Evolutionary conservation across 1,140 invertebrate species (phyloP).

Genomic region (Drosophila truncata): DNA sequence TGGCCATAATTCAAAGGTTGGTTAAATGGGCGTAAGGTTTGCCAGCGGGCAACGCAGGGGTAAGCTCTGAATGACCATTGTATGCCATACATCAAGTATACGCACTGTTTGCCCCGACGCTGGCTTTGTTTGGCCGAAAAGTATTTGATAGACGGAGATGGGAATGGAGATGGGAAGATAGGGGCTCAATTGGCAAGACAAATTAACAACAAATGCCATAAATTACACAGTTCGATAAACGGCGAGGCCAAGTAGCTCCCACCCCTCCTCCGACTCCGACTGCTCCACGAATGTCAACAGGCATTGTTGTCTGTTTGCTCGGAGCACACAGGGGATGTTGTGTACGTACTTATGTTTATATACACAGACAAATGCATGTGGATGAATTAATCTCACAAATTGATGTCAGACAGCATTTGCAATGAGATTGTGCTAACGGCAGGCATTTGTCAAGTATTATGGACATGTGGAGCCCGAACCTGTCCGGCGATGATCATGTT

Average conservation of each 20-base stretch:
- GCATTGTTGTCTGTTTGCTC: constrained; percentile 59
- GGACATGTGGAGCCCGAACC: constrained; percentile 14
- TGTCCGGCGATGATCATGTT: constrained; percentile 28
- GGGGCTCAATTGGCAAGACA: constrained; percentile 62
- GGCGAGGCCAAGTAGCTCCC: constrained; percentile 27
- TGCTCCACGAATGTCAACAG: constrained; percentile 53
- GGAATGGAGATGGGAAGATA: not conserved
- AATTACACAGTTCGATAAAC: constrained; percentile 70
- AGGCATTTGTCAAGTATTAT: constrained; percentile 58
- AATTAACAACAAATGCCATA: constrained; percentile 81
- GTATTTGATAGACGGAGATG: constrained; percentile 22
- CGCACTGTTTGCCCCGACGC: constrained; percentile 59
- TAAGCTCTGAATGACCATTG: constrained; percentile 60
- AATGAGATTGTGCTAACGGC: constrained; percentile 52
- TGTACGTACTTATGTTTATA: constrained; percentile 32
- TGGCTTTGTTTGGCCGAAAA: constrained; percentile 39
- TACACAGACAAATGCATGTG: constrained; percentile 18
- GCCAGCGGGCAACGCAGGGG: constrained; percentile 5
- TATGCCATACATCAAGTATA: constrained; percentile 71
- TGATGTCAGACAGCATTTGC: constrained; percentile 56
- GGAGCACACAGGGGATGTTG: constrained; percentile 16
- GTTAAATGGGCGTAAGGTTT: constrained; percentile 52
- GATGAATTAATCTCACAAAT: constrained; percentile 57
- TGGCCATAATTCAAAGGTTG: constrained; percentile 66
- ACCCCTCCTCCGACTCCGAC: not conserved